Evolutionary conservation across 2,113 vertebrate species (phyloP).

Genomic region (Megatriorchis doriae): DNA sequence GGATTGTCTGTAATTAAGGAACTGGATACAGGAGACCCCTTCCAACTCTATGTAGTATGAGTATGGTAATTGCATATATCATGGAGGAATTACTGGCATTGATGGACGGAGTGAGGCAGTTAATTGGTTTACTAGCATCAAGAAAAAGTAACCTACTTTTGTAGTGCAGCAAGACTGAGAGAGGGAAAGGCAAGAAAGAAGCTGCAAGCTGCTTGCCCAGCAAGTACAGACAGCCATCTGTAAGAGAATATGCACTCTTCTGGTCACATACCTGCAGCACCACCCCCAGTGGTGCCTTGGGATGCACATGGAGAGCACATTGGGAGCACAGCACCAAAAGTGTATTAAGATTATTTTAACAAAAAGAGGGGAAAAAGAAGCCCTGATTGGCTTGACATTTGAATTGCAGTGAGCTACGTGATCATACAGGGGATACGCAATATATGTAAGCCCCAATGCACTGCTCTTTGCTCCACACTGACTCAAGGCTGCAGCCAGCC

Average conservation of each 20-base stretch:
- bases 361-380: not conserved
- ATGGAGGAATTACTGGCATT: not conserved
- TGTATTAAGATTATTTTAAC: not conserved
- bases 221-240: not conserved
- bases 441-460: not conserved
- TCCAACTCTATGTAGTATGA: not conserved
- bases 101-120: not conserved
- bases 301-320: not conserved
- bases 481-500: not conserved
- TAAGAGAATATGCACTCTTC: not conserved
- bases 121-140: not conserved
- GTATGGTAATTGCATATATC: not conserved
- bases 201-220: not conserved
- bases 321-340: not conserved
- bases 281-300: rapidly evolving
- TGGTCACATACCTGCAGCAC: rapidly evolving
- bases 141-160: not conserved
- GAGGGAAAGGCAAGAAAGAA: not conserved
- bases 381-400: not conserved
- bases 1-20: not conserved
- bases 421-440: rapidly evolving
- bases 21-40: not conserved
- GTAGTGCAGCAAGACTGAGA: not conserved
- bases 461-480: not conserved
- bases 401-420: not conserved